Evolutionary conservation across 2,797 vertebrate species (phyloP).

Genomic region (Halcyon smyrnensis): DNA sequence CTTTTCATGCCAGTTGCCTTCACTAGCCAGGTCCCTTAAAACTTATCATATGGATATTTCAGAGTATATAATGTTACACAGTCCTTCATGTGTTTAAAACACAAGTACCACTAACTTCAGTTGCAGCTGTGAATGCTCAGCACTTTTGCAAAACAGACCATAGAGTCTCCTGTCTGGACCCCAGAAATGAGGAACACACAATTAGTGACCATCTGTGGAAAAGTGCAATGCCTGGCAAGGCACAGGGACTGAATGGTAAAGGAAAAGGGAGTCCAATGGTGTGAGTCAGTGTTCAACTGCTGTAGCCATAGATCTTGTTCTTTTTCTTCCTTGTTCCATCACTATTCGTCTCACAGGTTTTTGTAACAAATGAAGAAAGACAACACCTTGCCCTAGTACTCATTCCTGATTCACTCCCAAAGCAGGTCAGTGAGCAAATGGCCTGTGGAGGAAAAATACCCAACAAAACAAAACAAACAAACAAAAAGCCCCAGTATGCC

Average conservation of each 20-base stretch:
- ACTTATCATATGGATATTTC: slow-evolving; percentile 32
- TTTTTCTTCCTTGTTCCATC: background rate
- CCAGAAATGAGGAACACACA: slow-evolving; percentile 42
- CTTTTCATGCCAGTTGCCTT: slow-evolving; percentile 40
- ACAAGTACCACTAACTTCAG: slow-evolving; percentile 28
- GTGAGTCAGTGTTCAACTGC: background rate
- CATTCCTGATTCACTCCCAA: background rate
- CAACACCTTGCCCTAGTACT: background rate
- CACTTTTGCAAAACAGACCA: slow-evolving; percentile 35
- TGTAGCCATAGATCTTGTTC: accelerated
- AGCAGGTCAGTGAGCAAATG: background rate
- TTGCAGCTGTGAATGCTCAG: slow-evolving; percentile 61
- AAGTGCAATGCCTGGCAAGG: slow-evolving; percentile 63
- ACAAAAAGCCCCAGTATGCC: background rate
- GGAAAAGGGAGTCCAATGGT: background rate
- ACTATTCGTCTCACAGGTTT: background rate
- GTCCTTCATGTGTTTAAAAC: slow-evolving; percentile 35
- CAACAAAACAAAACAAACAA: background rate
- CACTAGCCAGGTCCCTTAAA: slow-evolving; percentile 30
- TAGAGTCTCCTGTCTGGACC: slow-evolving; percentile 9
- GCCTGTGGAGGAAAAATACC: background rate
- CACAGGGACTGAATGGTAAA: background rate
- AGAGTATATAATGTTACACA: background rate
- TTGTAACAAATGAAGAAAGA: background rate
- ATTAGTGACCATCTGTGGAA: slow-evolving; percentile 58